Conservation (phyloP, 2,797 vertebrate species). For the Sciaenops ocellatus region DNA sequence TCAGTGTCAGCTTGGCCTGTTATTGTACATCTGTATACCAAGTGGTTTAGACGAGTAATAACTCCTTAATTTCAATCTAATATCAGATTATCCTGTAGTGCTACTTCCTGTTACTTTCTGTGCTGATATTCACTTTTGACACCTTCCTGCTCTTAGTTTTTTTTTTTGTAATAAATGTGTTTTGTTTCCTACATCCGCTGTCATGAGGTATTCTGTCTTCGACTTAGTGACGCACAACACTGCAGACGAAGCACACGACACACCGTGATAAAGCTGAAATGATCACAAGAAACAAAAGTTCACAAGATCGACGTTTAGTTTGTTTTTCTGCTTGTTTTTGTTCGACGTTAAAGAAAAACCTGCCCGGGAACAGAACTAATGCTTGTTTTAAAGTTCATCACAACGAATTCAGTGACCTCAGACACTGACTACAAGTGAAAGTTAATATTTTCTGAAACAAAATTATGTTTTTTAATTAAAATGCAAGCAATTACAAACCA, state of each 20-base stretch:
- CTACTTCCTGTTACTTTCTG: conserved; percentile 24
- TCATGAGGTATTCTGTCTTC: conserved; percentile 65
- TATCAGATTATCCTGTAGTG: neutral
- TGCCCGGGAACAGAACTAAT: neutral
- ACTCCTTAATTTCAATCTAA: neutral
- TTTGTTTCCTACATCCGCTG: conserved; percentile 47
- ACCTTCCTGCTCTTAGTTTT: conserved; percentile 51
- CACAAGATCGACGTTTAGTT: neutral
- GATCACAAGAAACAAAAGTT: neutral
- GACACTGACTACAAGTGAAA: neutral
- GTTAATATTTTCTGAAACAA: neutral
- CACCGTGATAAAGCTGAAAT: neutral
- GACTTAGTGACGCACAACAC: conserved; percentile 56
- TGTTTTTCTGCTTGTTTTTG: conserved; percentile 1
- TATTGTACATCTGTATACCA: conserved; percentile 49
- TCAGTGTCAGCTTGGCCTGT: conserved; percentile 56
- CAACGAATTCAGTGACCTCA: neutral
- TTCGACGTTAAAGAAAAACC: conserved; percentile 16
- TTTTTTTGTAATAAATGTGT: conserved; percentile 68
- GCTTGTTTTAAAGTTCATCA: neutral
- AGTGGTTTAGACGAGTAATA: neutral
- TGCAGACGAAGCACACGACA: conserved; percentile 25
- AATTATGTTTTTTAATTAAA: neutral
- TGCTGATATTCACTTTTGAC: conserved; percentile 55
- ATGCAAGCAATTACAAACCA: neutral